Conservation (phyloP, 2,888 invertebrate species). For the Nowickia ferox region DNA sequence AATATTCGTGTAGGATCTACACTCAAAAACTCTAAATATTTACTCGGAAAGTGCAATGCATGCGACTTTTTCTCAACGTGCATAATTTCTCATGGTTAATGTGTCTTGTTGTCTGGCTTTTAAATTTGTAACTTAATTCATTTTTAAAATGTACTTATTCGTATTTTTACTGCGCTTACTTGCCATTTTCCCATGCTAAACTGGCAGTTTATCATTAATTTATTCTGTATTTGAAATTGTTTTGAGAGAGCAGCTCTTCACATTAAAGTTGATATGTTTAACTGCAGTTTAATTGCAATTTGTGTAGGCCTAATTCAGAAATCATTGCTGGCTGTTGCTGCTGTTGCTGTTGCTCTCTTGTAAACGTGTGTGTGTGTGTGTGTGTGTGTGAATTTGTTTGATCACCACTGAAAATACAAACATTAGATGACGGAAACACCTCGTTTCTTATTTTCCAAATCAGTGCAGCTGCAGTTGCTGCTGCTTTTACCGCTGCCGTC, state of each 20-base stretch:
- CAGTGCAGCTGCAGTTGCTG: conserved; percentile 21
- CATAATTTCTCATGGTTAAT: neutral
- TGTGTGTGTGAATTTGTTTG: neutral
- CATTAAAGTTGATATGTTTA: conserved; percentile 7
- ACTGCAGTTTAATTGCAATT: conserved; percentile 53
- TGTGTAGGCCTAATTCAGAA: conserved; percentile 68
- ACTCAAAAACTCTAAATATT: too few relatives aligned
- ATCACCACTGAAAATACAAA: conserved; percentile 43
- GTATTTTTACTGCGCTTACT: conserved; percentile 5
- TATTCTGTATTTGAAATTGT: conserved; percentile 17
- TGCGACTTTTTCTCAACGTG: neutral
- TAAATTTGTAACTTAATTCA: neutral
- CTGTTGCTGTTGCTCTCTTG: neutral
- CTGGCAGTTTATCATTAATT: conserved; percentile 19
- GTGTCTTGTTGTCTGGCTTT: neutral
- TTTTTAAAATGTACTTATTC: neutral
- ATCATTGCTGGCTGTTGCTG: neutral
- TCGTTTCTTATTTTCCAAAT: conserved; percentile 60
- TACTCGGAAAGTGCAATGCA: too few relatives aligned
- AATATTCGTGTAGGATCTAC: too few relatives aligned
- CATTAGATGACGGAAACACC: conserved; percentile 70
- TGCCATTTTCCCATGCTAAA: conserved; percentile 14
- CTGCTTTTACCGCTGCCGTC: neutral
- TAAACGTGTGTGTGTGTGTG: neutral
- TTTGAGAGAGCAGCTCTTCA: conserved; percentile 19